Percentiles rank a stretch among this genome's conserved stretches.
Conservation (phyloP, 2,113 vertebrate genomes). For the Myotis davidii region DNA sequence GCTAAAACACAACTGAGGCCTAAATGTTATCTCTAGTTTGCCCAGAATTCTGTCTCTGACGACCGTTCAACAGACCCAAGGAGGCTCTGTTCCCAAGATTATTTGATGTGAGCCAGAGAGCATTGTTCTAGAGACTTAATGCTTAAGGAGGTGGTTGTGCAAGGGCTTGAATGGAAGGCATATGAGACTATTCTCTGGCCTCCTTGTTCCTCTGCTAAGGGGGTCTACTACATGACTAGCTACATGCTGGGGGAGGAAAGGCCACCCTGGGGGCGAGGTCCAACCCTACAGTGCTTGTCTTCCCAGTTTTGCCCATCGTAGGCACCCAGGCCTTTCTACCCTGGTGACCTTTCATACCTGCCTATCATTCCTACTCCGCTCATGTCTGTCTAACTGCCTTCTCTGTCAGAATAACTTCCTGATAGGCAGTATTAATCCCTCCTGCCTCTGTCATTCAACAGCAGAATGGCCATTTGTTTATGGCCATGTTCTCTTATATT, state of each 20-base stretch:
- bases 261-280: neutral
- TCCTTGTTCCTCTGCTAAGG: neutral
- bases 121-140: neutral
- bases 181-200: neutral
- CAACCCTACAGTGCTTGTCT: neutral
- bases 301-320: neutral
- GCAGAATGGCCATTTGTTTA: neutral
- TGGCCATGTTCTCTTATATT: neutral
- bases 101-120: neutral
- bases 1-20: neutral
- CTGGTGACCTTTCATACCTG: neutral
- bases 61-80: neutral
- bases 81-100: neutral
- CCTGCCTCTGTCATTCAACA: neutral
- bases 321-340: neutral
- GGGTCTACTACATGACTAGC: neutral
- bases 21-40: neutral
- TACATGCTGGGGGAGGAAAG: neutral
- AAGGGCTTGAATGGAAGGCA: neutral
- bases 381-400: neutral
- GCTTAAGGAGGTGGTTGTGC: neutral
- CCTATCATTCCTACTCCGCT: neutral
- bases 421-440: neutral
- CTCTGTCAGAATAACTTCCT: neutral
- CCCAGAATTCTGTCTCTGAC: neutral